Evolutionary conservation across 37 sponge, comb jelly and placozoan species (phyloP).

Genomic region (Mnemiopsis leidyi): DNA sequence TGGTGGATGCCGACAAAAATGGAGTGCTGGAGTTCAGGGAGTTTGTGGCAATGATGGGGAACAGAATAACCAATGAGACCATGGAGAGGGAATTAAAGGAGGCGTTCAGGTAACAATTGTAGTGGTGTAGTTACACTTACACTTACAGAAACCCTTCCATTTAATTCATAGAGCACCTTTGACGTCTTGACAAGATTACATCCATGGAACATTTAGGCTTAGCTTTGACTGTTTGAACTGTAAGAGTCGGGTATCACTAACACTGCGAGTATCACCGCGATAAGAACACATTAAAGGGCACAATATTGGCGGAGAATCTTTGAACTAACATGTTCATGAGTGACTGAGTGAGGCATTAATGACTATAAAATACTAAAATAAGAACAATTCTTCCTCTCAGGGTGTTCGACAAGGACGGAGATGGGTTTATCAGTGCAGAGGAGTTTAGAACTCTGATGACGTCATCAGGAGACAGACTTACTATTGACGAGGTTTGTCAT

Average conservation of each 20-base stretch:
- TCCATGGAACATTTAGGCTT: too few relatives aligned
- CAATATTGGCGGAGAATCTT: too few relatives aligned
- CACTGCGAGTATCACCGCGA: too few relatives aligned
- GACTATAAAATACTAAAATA: too few relatives aligned
- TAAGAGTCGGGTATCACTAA: too few relatives aligned
- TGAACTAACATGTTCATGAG: too few relatives aligned
- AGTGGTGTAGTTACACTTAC: too few relatives aligned
- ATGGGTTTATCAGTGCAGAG: conserved; percentile 22
- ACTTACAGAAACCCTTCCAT: too few relatives aligned
- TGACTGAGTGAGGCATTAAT: too few relatives aligned
- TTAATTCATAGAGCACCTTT: too few relatives aligned
- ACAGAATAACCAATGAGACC: conserved; percentile 15
- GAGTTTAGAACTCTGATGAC: conserved; percentile 34
- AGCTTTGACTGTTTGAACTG: too few relatives aligned
- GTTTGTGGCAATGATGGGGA: conserved; percentile 27
- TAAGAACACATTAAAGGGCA: background rate
- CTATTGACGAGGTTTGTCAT: conserved; percentile 2
- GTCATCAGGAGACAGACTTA: conserved; percentile 22
- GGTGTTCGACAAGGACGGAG: conserved; percentile 21
- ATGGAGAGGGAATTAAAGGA: conserved; percentile 24
- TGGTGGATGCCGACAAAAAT: background rate
- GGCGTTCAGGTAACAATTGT: background rate
- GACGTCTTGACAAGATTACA: too few relatives aligned
- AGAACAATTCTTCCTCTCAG: background rate
- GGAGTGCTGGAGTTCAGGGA: background rate